These are phyloP conservation scores for Eleginops maclovinus DNA, from an alignment of 2,113 vertebrate genomes.

Conservation along the genomic window DNA sequence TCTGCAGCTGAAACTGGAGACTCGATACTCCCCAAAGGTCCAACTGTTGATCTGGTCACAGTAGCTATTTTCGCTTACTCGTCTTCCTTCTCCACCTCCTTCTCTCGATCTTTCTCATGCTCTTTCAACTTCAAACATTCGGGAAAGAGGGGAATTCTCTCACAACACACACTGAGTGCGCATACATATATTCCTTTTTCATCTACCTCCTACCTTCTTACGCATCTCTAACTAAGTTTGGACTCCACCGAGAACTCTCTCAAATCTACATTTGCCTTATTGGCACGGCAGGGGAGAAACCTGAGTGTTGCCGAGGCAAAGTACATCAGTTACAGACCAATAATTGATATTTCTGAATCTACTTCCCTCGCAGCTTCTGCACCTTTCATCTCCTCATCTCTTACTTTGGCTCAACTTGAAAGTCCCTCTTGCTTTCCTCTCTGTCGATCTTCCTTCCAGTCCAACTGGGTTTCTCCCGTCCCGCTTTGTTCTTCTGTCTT, in stretches of 20 bases:
- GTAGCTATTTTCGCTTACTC: slow-evolving; percentile 52
- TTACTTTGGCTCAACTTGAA: slow-evolving; percentile 18
- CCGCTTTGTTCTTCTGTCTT: slow-evolving; percentile 21
- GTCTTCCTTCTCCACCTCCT: slow-evolving; percentile 28
- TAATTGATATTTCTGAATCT: slow-evolving; percentile 32
- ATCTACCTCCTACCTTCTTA: slow-evolving; percentile 47
- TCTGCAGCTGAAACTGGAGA: slow-evolving; percentile 46
- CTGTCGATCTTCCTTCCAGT: not conserved
- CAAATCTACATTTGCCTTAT: slow-evolving; percentile 63
- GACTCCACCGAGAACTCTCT: slow-evolving; percentile 44
- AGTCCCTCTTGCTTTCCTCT: slow-evolving; percentile 23
- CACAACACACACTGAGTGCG: slow-evolving; percentile 37
- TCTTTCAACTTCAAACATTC: slow-evolving; percentile 70
- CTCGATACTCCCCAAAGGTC: slow-evolving; percentile 60
- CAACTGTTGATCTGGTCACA: slow-evolving; percentile 64
- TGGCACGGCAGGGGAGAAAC: slow-evolving; percentile 45
- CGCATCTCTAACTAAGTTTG: slow-evolving; percentile 43
- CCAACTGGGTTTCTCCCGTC: not conserved
- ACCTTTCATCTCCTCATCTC: slow-evolving; percentile 23
- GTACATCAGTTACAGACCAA: slow-evolving; percentile 38
- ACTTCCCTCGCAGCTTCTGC: slow-evolving; percentile 17
- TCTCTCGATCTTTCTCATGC: slow-evolving; percentile 56
- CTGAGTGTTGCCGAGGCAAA: slow-evolving; percentile 35
- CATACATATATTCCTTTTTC: slow-evolving; percentile 54
- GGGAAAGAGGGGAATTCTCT: slow-evolving; percentile 42